Evolutionary conservation across 2,113 vertebrate genomes (phyloP), one percentile per base, ranked within the genome.

Genomic region (Phalacrocorax carbo): DNA sequence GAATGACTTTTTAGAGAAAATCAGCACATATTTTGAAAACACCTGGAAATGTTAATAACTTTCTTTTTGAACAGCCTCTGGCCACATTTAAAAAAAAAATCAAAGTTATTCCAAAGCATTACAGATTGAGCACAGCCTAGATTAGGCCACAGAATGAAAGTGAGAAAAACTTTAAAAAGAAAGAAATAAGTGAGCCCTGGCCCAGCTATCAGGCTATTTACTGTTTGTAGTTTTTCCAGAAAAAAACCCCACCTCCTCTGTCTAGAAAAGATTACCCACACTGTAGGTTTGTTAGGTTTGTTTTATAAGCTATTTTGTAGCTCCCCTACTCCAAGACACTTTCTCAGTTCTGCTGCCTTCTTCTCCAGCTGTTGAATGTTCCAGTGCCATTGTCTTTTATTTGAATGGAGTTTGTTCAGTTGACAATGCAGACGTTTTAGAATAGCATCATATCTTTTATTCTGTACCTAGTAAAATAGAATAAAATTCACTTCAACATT

Each of bases 401-500:
- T 97, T 68, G 97, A 95, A 48, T 98, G 95, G 55, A 97, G 61
- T 69, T 98, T 98, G 64, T 98, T 98, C 90, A 98, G 80, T 20
- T 98, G 98, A 70, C 98, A 98, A 75, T 93, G 98, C 66, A 98
- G 94, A 86, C 98, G 98, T 72, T 98, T 98, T 40, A 98, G 96
- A 94, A 98, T 97, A 66, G 98, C 98, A 90, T 97, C 79, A 0
- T 97, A 98, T 94, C 98, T 98, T 90, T 98, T 98, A 95, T 98
- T 98, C 78, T 98, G 98, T 51, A 98, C 98, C 98, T 98, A 73
- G 94, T 75, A 84, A 84, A 85, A 94, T 0, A 64, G 86, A 89
- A 79, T 25, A 79, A 49, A 93, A 85, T 42, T 14, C 7, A 71
- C 23, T 48, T 92, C 15, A 91, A 76, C 21, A 66, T 49, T 42